phyloP scores from a whole-genome alignment of 2,797 vertebrate species.

The Galaxias olidus region DNA sequence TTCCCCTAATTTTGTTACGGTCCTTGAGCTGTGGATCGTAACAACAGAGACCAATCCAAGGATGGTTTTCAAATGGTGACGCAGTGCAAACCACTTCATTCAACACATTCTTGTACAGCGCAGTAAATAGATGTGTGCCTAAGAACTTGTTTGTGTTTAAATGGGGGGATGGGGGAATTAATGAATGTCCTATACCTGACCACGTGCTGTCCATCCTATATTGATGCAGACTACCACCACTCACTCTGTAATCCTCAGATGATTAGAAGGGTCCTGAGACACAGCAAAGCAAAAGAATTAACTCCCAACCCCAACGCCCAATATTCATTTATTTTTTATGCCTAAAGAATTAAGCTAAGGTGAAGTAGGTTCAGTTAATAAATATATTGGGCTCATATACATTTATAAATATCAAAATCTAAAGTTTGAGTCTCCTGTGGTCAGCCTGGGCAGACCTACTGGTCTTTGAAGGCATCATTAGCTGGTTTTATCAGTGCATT shows the following conservation, averaged over 20 bases:
- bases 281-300: slow-evolving; percentile 59
- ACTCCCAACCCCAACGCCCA: slow-evolving; percentile 45
- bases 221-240: neutral
- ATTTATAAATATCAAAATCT: slow-evolving; percentile 69
- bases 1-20: too few relatives aligned
- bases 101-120: too few relatives aligned
- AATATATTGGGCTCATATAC: slow-evolving; percentile 62
- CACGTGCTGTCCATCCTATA: too few relatives aligned
- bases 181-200: too few relatives aligned
- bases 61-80: too few relatives aligned
- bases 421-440: slow-evolving; percentile 70
- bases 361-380: slow-evolving; percentile 67
- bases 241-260: slow-evolving; percentile 37
- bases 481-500: slow-evolving; percentile 75
- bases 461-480: slow-evolving; percentile 85
- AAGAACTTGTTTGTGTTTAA: too few relatives aligned
- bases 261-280: slow-evolving; percentile 43
- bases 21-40: too few relatives aligned
- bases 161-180: too few relatives aligned
- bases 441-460: slow-evolving; percentile 71
- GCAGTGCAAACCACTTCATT: too few relatives aligned
- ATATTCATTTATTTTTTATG: slow-evolving; percentile 59
- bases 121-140: too few relatives aligned
- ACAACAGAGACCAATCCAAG: too few relatives aligned
- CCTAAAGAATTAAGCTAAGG: slow-evolving; percentile 63